These are phyloP conservation scores for Ophioninae sp. DNA, from an alignment of 2,888 invertebrate genomes.

Conservation along the genomic window DNA sequence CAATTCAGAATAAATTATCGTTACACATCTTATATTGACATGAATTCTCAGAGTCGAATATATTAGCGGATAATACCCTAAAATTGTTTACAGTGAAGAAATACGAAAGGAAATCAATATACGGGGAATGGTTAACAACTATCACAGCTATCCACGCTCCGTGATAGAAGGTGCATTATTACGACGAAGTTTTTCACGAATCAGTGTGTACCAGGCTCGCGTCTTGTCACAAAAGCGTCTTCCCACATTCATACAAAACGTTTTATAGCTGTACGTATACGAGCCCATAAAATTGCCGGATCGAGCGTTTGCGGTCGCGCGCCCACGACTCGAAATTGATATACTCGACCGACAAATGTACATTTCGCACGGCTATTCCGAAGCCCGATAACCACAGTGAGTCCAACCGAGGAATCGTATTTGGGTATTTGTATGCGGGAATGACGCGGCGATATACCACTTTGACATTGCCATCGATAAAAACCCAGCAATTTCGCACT, in stretches of 20 bases:
- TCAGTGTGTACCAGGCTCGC: slow-evolving; percentile 53
- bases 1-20: too few species aligned
- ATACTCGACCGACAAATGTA: slow-evolving; percentile 26
- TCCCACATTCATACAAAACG: slow-evolving; percentile 47
- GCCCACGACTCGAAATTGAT: slow-evolving; percentile 42
- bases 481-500: too few species aligned
- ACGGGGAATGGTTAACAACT: slow-evolving; percentile 10
- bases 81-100: slow-evolving; percentile 18
- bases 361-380: slow-evolving; percentile 5
- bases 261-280: slow-evolving; percentile 11
- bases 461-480: too few species aligned
- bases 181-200: slow-evolving; percentile 8
- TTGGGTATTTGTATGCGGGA: slow-evolving; percentile 1
- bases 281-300: slow-evolving; percentile 42
- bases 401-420: not conserved
- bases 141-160: slow-evolving; percentile 26
- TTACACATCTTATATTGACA: not conserved
- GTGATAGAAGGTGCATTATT: slow-evolving; percentile 40
- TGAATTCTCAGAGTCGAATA: not conserved
- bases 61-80: not conserved
- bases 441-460: not conserved
- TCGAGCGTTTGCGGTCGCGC: slow-evolving; percentile 42
- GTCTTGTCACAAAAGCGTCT: slow-evolving; percentile 52
- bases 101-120: not conserved
- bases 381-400: not conserved